Percentiles rank a stretch among this genome's conserved stretches.
These are phyloP conservation scores for Collichthys lucidus DNA, from an alignment of 2,113 vertebrate species.

Conservation along the genomic window DNA sequence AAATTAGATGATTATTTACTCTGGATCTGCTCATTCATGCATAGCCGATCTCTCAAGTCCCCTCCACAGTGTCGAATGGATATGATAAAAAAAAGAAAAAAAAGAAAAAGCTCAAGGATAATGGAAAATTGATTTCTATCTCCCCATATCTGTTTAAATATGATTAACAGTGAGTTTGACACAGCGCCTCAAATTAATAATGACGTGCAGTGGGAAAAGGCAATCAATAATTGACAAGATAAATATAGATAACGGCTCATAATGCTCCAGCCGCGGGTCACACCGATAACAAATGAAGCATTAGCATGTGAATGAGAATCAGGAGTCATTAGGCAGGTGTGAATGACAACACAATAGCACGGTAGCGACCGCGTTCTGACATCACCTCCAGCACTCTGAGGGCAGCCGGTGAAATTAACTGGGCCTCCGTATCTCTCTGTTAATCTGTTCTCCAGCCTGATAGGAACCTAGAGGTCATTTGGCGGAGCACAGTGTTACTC, in stretches of 20 bases:
- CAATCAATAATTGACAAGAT: slow-evolving; percentile 83
- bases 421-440: slow-evolving; percentile 40
- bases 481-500: slow-evolving; percentile 51
- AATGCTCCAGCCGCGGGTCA: slow-evolving; percentile 62
- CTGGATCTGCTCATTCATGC: slow-evolving; percentile 71
- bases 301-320: slow-evolving; percentile 76
- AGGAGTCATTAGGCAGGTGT: slow-evolving; percentile 77
- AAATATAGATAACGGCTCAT: slow-evolving; percentile 79
- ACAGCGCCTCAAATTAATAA: slow-evolving; percentile 80
- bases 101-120: slow-evolving; percentile 71
- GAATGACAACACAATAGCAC: slow-evolving; percentile 60
- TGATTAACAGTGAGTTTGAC: slow-evolving; percentile 82
- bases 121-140: slow-evolving; percentile 84
- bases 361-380: slow-evolving; percentile 25
- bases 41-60: slow-evolving; percentile 71
- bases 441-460: slow-evolving; percentile 61
- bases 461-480: slow-evolving; percentile 76
- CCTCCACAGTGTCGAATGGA: slow-evolving; percentile 47
- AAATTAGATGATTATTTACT: slow-evolving; percentile 77
- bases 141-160: slow-evolving; percentile 82
- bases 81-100: slow-evolving; percentile 34
- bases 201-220: slow-evolving; percentile 72
- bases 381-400: slow-evolving; percentile 44
- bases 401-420: slow-evolving; percentile 46
- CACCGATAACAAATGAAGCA: slow-evolving; percentile 73